phyloP scores from a whole-genome alignment of 2,113 vertebrate species.

The Oxyura jamaicensis region DNA sequence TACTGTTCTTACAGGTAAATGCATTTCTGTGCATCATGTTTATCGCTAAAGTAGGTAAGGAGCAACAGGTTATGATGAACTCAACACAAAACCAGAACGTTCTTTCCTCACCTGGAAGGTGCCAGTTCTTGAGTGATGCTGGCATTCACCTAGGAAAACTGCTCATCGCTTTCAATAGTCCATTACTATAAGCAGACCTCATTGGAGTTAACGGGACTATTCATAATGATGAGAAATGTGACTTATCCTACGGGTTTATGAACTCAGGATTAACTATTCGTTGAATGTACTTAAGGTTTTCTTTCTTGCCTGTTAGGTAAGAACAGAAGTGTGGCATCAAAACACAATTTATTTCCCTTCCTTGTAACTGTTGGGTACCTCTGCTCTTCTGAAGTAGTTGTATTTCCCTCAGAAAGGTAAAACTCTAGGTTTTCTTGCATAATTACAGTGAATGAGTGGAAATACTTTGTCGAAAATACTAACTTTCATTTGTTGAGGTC shows the following conservation, averaged over 20 bases:
- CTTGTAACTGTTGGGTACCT: neutral
- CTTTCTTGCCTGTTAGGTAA: neutral
- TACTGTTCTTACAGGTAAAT: neutral
- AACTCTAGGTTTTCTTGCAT: neutral
- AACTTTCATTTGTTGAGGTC: neutral
- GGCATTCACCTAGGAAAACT: neutral
- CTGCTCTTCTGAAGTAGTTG: neutral
- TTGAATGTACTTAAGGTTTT: neutral
- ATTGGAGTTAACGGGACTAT: neutral
- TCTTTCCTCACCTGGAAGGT: neutral
- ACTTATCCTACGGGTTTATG: neutral
- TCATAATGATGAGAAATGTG: neutral
- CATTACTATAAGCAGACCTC: neutral
- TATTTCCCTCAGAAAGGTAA: neutral
- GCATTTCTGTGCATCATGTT: neutral
- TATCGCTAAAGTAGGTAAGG: neutral
- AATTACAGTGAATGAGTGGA: neutral
- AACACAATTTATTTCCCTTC: neutral
- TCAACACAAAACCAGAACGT: accelerated
- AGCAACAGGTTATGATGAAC: neutral
- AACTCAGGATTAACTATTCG: neutral
- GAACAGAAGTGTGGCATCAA: neutral
- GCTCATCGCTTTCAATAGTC: neutral
- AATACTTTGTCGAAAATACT: slow-evolving; percentile 3
- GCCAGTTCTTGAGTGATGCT: neutral